Percentiles rank a stretch among this genome's conserved stretches.
phyloP scores from a whole-genome alignment of 2,797 vertebrate species.

The Centropyge bicolor region DNA sequence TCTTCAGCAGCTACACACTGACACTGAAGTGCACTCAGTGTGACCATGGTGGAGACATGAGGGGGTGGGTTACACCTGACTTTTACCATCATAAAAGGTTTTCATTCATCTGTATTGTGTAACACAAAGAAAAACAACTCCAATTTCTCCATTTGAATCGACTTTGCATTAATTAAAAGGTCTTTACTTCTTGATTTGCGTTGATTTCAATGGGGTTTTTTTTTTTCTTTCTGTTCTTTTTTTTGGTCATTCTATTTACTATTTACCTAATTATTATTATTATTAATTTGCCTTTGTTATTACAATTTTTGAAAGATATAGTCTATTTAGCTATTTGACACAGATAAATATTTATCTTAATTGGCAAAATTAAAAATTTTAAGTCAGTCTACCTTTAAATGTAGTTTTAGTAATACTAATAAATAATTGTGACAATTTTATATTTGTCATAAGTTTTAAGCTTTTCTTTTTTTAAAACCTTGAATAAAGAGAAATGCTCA shows the following conservation, averaged over 20 bases:
- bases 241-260: neutral
- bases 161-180: neutral
- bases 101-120: neutral
- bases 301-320: too few relatives aligned
- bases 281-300: too few relatives aligned
- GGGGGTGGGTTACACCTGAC: neutral
- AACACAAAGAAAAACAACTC: neutral
- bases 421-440: too few relatives aligned
- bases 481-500: too few relatives aligned
- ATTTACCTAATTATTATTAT: neutral
- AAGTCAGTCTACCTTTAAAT: neutral
- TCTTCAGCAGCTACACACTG: neutral
- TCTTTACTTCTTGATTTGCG: neutral
- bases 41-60: neutral
- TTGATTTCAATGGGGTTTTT: neutral
- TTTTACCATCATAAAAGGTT: neutral
- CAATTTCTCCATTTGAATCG: neutral
- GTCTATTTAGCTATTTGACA: too few relatives aligned
- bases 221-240: neutral
- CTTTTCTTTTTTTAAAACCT: too few relatives aligned
- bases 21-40: too few relatives aligned
- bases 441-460: too few relatives aligned
- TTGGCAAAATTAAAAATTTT: neutral
- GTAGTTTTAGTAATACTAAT: too few relatives aligned
- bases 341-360: neutral